These are phyloP conservation scores for Lerista edwardsae DNA, from an alignment of 2,797 vertebrate species.

Conservation along the genomic window DNA sequence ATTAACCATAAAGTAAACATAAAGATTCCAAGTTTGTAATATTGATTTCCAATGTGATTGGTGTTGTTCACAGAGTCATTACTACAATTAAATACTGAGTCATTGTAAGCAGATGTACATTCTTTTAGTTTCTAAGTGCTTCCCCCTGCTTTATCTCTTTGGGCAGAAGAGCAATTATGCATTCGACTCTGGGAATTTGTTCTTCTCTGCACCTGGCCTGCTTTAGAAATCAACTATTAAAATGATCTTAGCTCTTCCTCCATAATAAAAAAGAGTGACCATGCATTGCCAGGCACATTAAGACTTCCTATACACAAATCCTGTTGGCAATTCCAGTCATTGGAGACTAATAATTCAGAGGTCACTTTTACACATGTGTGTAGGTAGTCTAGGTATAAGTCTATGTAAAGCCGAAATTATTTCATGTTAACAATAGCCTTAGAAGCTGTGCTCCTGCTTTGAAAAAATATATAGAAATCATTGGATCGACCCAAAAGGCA, in stretches of 20 bases:
- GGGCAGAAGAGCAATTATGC: constrained; percentile 44
- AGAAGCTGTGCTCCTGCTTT: constrained; percentile 5
- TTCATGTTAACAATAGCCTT: background rate
- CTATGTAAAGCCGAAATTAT: background rate
- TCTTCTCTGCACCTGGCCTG: constrained; percentile 53
- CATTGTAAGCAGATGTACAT: constrained; percentile 59
- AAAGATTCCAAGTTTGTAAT: constrained; percentile 64
- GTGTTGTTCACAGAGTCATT: constrained; percentile 51
- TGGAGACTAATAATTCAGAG: background rate
- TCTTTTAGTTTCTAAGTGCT: constrained; percentile 48
- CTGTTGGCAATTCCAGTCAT: background rate
- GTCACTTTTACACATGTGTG: constrained; percentile 12
- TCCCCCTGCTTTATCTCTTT: constrained; percentile 38
- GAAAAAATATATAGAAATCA: constrained; percentile 4
- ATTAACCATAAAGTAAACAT: constrained; percentile 69
- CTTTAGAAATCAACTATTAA: constrained; percentile 52
- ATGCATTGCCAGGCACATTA: constrained; percentile 24
- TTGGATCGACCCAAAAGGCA: constrained; percentile 15
- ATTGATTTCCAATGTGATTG: constrained; percentile 68
- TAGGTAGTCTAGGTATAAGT: background rate
- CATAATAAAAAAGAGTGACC: constrained; percentile 29
- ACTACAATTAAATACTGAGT: constrained; percentile 61
- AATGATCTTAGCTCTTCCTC: constrained; percentile 46
- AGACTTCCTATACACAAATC: constrained; percentile 1
- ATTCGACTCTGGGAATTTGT: constrained; percentile 48